Conservation (phyloP, 2,888 invertebrate species). For the Orthosia gothica region DNA sequence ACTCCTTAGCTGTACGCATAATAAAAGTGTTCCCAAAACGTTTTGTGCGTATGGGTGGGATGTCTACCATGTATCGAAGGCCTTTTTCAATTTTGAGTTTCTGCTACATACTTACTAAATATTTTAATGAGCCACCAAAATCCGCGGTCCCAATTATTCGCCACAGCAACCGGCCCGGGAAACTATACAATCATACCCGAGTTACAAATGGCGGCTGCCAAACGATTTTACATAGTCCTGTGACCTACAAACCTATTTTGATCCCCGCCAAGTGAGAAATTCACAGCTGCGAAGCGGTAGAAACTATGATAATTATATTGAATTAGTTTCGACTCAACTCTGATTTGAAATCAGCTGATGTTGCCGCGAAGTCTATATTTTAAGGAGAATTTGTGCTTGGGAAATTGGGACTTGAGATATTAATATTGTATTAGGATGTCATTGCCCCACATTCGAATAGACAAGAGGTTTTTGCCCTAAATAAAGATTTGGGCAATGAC, state of each 20-base stretch:
- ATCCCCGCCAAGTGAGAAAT: conserved; percentile 45
- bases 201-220: conserved; percentile 46
- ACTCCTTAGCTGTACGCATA: too few species aligned
- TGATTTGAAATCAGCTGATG: conserved; percentile 41
- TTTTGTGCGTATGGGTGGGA: too few species aligned
- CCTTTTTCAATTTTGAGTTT: too few species aligned
- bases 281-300: conserved; percentile 41
- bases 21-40: too few species aligned
- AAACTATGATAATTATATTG: conserved; percentile 65
- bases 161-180: background rate
- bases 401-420: background rate
- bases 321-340: conserved; percentile 38
- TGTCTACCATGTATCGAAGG: too few species aligned
- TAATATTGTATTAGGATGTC: background rate
- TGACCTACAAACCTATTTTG: conserved; percentile 85
- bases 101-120: background rate
- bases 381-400: background rate
- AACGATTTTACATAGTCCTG: conserved; percentile 72
- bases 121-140: conserved; percentile 25
- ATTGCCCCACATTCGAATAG: background rate
- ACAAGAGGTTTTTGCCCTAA: too few species aligned
- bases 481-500: too few species aligned
- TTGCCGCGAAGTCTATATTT: conserved; percentile 5
- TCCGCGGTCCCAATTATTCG: conserved; percentile 7
- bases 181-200: conserved; percentile 43